Percentiles rank a stretch among this genome's conserved stretches.
Conservation (phyloP, 2,113 vertebrate genomes). For the Rhizomys pruinosus region DNA sequence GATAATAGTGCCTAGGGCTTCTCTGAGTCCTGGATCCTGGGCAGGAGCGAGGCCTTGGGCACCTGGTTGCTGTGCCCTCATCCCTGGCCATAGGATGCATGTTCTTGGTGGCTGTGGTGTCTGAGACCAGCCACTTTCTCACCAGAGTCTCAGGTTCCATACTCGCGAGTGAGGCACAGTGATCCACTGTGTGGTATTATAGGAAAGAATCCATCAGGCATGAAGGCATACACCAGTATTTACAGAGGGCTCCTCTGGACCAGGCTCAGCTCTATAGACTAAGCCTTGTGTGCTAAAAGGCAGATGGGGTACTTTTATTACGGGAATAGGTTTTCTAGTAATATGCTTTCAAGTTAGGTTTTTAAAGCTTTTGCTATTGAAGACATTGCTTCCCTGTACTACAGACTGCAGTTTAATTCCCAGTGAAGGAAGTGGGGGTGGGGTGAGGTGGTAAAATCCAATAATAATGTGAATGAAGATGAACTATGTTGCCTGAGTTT, state of each 20-base stretch:
- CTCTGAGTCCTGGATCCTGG: background rate
- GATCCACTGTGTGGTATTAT: no score
- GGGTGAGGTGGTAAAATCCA: background rate
- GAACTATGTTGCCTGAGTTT: conserved; percentile 17
- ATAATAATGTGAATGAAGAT: background rate
- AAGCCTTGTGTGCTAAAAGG: no score
- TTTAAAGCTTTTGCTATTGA: background rate
- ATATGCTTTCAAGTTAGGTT: background rate
- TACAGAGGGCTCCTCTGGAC: background rate
- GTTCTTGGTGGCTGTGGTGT: background rate
- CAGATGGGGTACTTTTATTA: background rate
- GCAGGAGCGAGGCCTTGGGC: no score
- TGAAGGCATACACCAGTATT: fast-evolving
- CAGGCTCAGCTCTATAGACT: background rate
- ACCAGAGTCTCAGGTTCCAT: background rate
- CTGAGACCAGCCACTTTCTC: background rate
- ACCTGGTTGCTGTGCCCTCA: background rate
- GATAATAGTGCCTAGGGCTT: background rate
- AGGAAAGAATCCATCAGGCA: no score
- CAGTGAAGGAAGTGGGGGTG: background rate
- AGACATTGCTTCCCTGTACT: background rate
- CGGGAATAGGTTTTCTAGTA: background rate
- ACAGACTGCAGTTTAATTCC: background rate
- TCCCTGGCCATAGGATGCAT: background rate
- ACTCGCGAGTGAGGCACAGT: no score